These are phyloP conservation scores for Hozukius guyotensis DNA, from an alignment of 2,797 vertebrate species.

Conservation along the genomic window DNA sequence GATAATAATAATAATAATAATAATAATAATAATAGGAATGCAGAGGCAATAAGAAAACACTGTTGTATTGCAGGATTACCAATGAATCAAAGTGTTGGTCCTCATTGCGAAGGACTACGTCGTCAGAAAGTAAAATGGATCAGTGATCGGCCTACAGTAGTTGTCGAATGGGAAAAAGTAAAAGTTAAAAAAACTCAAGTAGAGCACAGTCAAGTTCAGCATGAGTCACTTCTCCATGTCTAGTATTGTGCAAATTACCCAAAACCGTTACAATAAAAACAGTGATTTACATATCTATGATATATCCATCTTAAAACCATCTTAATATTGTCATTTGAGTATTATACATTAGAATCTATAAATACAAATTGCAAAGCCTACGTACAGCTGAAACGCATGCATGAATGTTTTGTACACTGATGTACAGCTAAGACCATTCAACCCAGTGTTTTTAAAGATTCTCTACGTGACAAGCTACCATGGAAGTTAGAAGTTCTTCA, in stretches of 20 bases:
- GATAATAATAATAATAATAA: conserved; percentile 1
- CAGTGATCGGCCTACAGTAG: conserved; percentile 21
- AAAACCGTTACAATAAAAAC: conserved; percentile 74
- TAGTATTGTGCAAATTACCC: conserved; percentile 74
- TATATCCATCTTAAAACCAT: conserved; percentile 74
- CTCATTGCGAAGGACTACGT: conserved; percentile 31
- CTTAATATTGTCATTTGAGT: conserved; percentile 66
- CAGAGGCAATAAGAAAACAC: conserved; percentile 69
- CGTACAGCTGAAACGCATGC: conserved; percentile 84
- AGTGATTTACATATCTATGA: conserved; percentile 62
- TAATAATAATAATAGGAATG: conserved; percentile 36
- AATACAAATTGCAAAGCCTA: conserved; percentile 83
- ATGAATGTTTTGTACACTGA: conserved; percentile 78
- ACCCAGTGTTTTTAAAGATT: conserved; percentile 55
- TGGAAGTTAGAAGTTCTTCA: conserved; percentile 63
- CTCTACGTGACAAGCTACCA: conserved; percentile 59
- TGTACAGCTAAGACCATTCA: conserved; percentile 78
- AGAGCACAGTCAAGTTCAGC: conserved; percentile 61
- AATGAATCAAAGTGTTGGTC: conserved; percentile 60
- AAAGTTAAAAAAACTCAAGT: conserved; percentile 25
- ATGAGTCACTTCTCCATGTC: conserved; percentile 49
- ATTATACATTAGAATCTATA: conserved; percentile 84
- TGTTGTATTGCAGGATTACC: conserved; percentile 72
- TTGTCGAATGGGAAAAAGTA: neutral
- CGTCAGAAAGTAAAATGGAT: conserved; percentile 26